Evolutionary conservation across 2,113 vertebrate species (phyloP).

Genomic region (Pristiophorus japonicus): DNA sequence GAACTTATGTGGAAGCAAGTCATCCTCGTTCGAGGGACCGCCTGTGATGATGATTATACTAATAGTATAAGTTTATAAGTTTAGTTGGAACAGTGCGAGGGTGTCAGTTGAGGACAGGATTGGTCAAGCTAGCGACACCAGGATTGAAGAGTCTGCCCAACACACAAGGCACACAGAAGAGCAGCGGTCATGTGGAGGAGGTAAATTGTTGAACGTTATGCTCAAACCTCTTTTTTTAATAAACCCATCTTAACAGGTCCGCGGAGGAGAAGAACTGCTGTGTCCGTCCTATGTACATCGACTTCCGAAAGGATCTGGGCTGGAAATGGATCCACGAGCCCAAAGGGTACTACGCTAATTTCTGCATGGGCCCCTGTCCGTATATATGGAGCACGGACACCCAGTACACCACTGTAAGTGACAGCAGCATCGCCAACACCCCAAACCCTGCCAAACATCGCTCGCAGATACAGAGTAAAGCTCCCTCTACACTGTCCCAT

Average conservation of each 20-base stretch:
- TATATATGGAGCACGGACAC: constrained; percentile 85
- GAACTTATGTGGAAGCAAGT: too few relatives aligned
- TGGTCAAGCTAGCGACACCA: too few relatives aligned
- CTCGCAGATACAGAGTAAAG: too few relatives aligned
- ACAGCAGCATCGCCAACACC: neutral
- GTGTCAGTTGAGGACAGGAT: too few relatives aligned
- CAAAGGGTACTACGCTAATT: constrained; percentile 78
- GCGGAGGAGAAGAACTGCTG: constrained; percentile 67
- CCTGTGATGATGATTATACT: too few relatives aligned
- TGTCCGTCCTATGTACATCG: constrained; percentile 73
- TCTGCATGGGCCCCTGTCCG: constrained; percentile 82
- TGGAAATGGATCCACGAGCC: constrained; percentile 90
- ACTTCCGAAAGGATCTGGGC: constrained; percentile 82
- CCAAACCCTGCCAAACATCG: neutral
- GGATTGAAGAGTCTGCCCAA: neutral
- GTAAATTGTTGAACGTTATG: neutral
- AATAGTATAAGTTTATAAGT: too few relatives aligned
- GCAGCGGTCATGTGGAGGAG: neutral
- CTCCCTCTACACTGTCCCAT: too few relatives aligned
- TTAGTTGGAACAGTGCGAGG: too few relatives aligned
- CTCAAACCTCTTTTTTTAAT: neutral
- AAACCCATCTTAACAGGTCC: neutral
- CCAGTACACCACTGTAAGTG: constrained; percentile 76
- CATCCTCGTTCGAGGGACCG: too few relatives aligned
- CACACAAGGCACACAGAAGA: neutral